Percentiles rank a stretch among this genome's conserved stretches.
Conservation (phyloP, 37 sponge, comb jelly and placozoan genomes). For the Tethya wilhelma region DNA sequence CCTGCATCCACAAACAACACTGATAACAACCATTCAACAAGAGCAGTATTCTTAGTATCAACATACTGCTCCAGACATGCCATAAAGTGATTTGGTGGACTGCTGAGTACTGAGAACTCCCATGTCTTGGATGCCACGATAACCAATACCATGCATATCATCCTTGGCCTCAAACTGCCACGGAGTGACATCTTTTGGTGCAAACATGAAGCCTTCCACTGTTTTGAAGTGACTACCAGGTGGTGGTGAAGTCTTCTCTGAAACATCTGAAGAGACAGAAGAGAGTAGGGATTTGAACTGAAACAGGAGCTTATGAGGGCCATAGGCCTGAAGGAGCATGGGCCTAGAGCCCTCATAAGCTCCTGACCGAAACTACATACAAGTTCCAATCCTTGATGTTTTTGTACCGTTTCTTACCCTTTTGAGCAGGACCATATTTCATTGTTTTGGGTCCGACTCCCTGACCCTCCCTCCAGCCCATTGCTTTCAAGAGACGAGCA, state of each 20-base stretch:
- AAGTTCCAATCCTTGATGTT: too few species aligned
- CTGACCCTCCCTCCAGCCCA: slow-evolving; percentile 97
- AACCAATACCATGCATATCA: slow-evolving; percentile 83
- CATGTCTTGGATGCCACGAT: slow-evolving; percentile 65
- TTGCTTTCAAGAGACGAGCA: slow-evolving; percentile 66
- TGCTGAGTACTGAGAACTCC: slow-evolving; percentile 15
- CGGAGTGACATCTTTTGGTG: slow-evolving; percentile 67
- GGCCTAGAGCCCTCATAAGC: too few species aligned
- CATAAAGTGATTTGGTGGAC: slow-evolving; percentile 55
- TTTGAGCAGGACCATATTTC: slow-evolving; percentile 10
- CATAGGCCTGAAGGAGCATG: too few species aligned
- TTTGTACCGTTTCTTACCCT: too few species aligned
- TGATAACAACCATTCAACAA: neutral
- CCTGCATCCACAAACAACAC: slow-evolving; percentile 47
- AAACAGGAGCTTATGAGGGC: too few species aligned
- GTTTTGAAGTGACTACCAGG: neutral
- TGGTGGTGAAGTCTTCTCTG: neutral
- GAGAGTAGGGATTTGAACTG: too few species aligned
- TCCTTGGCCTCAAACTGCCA: slow-evolving; percentile 70
- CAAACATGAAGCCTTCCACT: slow-evolving; percentile 64
- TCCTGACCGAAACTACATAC: too few species aligned
- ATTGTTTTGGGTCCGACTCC: slow-evolving; percentile 85
- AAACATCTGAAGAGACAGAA: too few species aligned
- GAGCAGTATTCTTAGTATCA: neutral
- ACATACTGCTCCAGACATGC: slow-evolving; percentile 76